phyloP scores from a whole-genome alignment of 2,113 vertebrate genomes.

The Phodopus roborovskii region DNA sequence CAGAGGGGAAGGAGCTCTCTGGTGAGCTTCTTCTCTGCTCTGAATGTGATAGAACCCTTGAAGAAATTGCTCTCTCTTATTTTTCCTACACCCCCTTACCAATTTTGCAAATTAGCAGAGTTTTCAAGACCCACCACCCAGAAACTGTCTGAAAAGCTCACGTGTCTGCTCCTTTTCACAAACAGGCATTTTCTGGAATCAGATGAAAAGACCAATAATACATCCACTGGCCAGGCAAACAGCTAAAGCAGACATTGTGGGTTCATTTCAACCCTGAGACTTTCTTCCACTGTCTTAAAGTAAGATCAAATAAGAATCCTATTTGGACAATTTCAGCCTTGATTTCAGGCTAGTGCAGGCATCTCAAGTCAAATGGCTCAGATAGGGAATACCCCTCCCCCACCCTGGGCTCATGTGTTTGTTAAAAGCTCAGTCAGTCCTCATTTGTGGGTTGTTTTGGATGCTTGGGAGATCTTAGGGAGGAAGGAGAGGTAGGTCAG shows the following conservation, averaged over 20 bases:
- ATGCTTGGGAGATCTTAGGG: not conserved
- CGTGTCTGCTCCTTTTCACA: conserved; percentile 51
- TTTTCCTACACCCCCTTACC: not conserved
- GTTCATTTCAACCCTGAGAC: not conserved
- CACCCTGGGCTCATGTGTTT: not conserved
- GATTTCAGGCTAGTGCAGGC: not conserved
- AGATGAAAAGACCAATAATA: conserved; percentile 56
- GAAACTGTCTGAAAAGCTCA: conserved; percentile 46
- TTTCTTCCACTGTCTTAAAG: not conserved
- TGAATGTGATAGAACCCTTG: conserved; percentile 34
- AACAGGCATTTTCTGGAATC: conserved; percentile 62
- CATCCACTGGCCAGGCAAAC: not conserved
- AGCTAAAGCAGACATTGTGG: not conserved
- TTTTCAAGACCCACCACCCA: conserved; percentile 62
- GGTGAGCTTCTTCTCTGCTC: not conserved
- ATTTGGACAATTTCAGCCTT: not conserved
- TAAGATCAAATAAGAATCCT: conserved; percentile 29
- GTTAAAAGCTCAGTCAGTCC: not conserved
- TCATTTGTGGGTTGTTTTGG: not conserved
- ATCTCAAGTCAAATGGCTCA: not conserved
- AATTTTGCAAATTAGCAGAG: conserved; percentile 58
- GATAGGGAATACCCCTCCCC: too few relatives aligned
- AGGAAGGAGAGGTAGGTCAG: not conserved
- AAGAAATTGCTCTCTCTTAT: not conserved
- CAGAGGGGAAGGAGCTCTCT: not conserved